phyloP scores from a whole-genome alignment of 2,797 vertebrate species.

The Calcarius lapponicus region DNA sequence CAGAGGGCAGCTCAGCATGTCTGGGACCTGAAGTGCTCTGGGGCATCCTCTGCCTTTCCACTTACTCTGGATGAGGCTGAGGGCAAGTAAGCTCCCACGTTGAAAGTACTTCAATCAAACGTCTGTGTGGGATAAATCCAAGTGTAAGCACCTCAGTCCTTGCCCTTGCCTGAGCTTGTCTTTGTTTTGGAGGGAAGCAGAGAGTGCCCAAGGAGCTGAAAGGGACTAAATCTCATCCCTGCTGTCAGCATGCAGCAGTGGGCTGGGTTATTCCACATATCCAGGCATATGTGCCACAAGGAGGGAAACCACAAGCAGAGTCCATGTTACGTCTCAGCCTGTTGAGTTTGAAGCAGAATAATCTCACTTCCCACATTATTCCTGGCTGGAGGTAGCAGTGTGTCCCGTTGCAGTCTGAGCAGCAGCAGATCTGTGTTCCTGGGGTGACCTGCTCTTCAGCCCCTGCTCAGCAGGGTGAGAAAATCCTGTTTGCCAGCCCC shows the following conservation, averaged over 20 bases:
- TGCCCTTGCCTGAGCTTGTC: not conserved
- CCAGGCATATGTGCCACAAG: not conserved
- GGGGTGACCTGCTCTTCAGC: not conserved
- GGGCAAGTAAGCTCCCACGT: not conserved
- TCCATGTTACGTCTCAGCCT: rapidly evolving
- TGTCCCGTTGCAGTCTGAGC: not conserved
- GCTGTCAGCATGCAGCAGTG: not conserved
- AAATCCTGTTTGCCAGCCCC: not conserved
- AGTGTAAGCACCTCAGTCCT: not conserved
- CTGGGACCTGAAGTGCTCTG: not conserved
- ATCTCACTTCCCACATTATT: not conserved
- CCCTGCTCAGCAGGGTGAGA: not conserved
- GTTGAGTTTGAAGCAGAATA: not conserved
- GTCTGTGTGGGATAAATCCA: not conserved
- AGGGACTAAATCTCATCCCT: not conserved
- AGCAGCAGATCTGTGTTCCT: not conserved
- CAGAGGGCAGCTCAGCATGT: not conserved
- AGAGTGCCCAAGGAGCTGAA: not conserved
- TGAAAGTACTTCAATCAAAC: not conserved
- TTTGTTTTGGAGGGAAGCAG: not conserved
- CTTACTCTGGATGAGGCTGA: not conserved
- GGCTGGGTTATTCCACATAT: not conserved
- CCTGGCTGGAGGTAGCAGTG: not conserved
- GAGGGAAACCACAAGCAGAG: not conserved
- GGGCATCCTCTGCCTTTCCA: not conserved